Evolutionary conservation across 1,140 invertebrate species (phyloP).

Genomic region (Drosophila paulistorum): DNA sequence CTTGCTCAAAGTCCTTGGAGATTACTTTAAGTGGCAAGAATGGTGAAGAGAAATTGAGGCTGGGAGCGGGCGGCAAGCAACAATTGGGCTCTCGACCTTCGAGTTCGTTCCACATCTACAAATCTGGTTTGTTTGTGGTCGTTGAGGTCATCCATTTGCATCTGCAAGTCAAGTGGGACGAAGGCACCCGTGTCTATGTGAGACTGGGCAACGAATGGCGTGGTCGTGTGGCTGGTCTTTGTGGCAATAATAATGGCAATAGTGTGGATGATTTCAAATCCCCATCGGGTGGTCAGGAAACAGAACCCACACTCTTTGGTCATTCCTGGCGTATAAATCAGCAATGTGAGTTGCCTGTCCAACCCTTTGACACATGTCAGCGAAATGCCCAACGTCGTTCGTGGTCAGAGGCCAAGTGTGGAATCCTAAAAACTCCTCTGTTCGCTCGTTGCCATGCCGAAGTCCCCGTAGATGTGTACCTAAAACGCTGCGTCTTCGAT

Average conservation of each 20-base stretch:
- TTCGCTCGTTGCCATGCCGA: slow-evolving; percentile 91
- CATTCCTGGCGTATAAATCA: slow-evolving; percentile 94
- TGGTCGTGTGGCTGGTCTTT: slow-evolving; percentile 91
- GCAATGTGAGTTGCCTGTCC: slow-evolving; percentile 86
- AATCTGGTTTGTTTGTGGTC: slow-evolving; percentile 90
- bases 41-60: slow-evolving; percentile 61
- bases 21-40: slow-evolving; percentile 81
- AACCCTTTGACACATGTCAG: slow-evolving; percentile 87
- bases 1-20: slow-evolving; percentile 93
- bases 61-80: slow-evolving; percentile 30
- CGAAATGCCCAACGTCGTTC: slow-evolving; percentile 88
- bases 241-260: slow-evolving; percentile 95
- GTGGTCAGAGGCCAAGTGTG: slow-evolving; percentile 91
- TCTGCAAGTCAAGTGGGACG: slow-evolving; percentile 93
- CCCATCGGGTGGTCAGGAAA: slow-evolving; percentile 90
- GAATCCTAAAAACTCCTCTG: slow-evolving; percentile 87
- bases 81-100: too few species aligned
- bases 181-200: slow-evolving; percentile 91
- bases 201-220: slow-evolving; percentile 90
- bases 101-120: slow-evolving; percentile 72
- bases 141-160: slow-evolving; percentile 91
- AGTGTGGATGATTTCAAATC: slow-evolving; percentile 92
- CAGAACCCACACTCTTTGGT: slow-evolving; percentile 89
- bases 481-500: slow-evolving; percentile 90
- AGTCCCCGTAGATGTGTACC: slow-evolving; percentile 88